A percentile compares a stretch with the other conserved stretches of the same genome.
Conservation (phyloP, 2,797 vertebrate species). For the Sarcophilus harrisii region DNA sequence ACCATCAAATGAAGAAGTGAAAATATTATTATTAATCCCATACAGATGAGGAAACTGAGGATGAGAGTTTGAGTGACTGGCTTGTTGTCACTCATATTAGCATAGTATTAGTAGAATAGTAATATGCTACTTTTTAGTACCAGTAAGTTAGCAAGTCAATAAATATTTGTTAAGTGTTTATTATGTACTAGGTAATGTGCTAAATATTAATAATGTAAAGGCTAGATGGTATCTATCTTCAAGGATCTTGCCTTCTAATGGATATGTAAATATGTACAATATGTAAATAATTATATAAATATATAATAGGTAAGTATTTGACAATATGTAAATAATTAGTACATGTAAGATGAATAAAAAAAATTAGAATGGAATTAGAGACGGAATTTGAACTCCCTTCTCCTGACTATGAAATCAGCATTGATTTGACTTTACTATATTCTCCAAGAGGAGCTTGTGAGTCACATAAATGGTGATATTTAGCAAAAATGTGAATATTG, state of each 20-base stretch:
- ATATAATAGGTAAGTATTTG: too few relatives aligned
- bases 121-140: not conserved
- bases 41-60: not conserved
- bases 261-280: too few relatives aligned
- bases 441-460: not conserved
- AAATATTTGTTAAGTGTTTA: not conserved
- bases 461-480: not conserved
- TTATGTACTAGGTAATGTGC: not conserved
- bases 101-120: too few relatives aligned
- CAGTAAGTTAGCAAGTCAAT: not conserved
- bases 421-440: not conserved
- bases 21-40: not conserved
- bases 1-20: not conserved
- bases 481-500: not conserved
- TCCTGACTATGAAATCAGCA: not conserved
- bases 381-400: not conserved
- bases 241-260: not conserved
- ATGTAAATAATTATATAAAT: too few relatives aligned
- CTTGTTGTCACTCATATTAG: not conserved
- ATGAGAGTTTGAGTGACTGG: not conserved
- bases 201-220: not conserved
- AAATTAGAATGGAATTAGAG: not conserved
- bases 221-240: not conserved
- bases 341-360: not conserved
- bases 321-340: not conserved